These are phyloP conservation scores for Cyclophora punctaria DNA, from an alignment of 2,888 invertebrate genomes.

Conservation along the genomic window DNA sequence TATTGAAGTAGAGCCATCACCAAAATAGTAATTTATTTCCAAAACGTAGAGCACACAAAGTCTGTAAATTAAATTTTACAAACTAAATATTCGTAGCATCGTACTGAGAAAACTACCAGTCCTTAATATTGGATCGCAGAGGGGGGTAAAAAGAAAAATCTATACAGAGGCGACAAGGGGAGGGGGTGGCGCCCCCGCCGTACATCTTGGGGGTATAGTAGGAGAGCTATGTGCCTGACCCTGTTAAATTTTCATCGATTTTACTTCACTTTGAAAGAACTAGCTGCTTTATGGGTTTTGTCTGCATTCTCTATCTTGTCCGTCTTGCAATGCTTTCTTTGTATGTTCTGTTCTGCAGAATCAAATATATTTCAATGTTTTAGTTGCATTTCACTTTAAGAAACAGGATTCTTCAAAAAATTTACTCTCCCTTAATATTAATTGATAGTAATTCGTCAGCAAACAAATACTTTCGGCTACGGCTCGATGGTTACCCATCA, in stretches of 20 bases:
- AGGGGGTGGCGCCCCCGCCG: slow-evolving; percentile 12
- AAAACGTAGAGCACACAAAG: not conserved
- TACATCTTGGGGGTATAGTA: no score
- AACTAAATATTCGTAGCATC: slow-evolving; percentile 8
- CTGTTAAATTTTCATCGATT: slow-evolving; percentile 25
- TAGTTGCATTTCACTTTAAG: no score
- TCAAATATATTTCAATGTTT: no score
- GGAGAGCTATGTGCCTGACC: slow-evolving; percentile 18
- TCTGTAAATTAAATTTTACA: not conserved
- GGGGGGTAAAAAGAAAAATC: slow-evolving; percentile 55
- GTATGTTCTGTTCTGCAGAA: no score
- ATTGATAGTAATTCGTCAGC: no score
- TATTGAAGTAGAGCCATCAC: no score
- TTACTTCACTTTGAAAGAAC: slow-evolving; percentile 11
- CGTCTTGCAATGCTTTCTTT: no score
- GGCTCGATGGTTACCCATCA: no score
- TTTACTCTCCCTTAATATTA: no score
- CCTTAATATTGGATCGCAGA: slow-evolving; percentile 48
- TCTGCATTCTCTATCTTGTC: not conserved
- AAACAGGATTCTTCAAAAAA: no score
- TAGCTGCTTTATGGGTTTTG: not conserved
- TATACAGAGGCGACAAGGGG: slow-evolving; percentile 49
- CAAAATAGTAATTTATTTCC: no score
- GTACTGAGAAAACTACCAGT: slow-evolving; percentile 35
- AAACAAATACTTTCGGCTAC: no score